Percentiles rank a stretch among this genome's conserved stretches.
These are phyloP conservation scores for Phocoena phocoena DNA, from an alignment of 2,113 vertebrate species.

Conservation along the genomic window DNA sequence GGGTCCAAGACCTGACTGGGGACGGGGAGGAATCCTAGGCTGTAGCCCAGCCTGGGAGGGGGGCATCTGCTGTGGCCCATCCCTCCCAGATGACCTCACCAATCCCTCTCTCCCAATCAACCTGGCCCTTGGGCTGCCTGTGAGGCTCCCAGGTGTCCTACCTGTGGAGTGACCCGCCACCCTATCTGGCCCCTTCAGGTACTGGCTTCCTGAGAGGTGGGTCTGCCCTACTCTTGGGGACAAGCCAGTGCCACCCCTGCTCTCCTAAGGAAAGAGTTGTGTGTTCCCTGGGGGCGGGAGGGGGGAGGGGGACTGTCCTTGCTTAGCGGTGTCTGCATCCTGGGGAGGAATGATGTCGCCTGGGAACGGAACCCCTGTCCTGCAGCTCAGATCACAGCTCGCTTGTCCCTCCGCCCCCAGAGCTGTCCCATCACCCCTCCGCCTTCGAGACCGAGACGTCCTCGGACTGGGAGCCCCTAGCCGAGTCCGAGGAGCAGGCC, in stretches of 20 bases:
- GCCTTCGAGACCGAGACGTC: slow-evolving; percentile 76
- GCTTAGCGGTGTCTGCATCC: neutral
- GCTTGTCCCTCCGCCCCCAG: slow-evolving; percentile 49
- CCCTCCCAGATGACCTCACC: neutral
- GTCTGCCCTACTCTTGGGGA: neutral
- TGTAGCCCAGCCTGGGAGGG: neutral
- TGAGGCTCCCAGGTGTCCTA: neutral
- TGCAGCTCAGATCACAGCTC: neutral
- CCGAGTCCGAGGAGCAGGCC: neutral
- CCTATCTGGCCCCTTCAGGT: neutral
- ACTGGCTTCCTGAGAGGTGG: neutral
- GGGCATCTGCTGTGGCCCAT: too few species aligned
- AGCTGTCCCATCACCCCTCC: slow-evolving; percentile 85
- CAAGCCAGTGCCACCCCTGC: neutral
- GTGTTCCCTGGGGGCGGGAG: neutral
- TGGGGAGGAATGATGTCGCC: neutral
- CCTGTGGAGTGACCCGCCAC: neutral
- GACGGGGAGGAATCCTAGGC: neutral
- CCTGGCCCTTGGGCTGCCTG: neutral
- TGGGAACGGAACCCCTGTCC: neutral
- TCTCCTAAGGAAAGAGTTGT: neutral
- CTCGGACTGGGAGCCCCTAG: slow-evolving; percentile 70
- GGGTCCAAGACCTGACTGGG: neutral
- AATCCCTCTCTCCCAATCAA: neutral
- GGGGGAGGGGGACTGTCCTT: neutral